Evolutionary conservation across 2,888 invertebrate species (phyloP).

Genomic region (Parnassius apollo): DNA sequence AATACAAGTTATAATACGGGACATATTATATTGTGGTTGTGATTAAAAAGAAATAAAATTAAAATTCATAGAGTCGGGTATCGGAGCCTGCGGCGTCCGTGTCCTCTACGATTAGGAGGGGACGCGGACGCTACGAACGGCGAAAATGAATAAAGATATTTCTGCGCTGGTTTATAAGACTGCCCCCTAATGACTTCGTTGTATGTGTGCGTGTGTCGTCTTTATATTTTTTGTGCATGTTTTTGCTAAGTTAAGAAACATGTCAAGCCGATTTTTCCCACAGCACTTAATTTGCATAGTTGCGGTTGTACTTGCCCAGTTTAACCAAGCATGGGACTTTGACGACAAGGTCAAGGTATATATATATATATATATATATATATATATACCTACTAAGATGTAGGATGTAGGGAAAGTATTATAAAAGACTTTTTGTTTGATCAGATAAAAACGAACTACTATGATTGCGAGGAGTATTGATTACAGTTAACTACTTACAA

Average conservation of each 20-base stretch:
- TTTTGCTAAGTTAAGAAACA: conserved; percentile 7
- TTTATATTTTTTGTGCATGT: conserved; percentile 9
- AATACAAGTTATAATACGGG: too few species aligned
- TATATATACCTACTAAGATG: too few species aligned
- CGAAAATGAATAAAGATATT: conserved; percentile 47
- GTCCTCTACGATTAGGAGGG: conserved; percentile 23
- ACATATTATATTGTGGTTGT: not conserved
- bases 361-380: not conserved
- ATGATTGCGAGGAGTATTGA: too few species aligned
- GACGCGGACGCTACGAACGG: conserved; percentile 41
- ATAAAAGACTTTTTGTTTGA: too few species aligned
- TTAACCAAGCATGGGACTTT: not conserved
- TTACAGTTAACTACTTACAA: too few species aligned
- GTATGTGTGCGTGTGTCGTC: conserved; percentile 33
- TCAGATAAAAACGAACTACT: too few species aligned
- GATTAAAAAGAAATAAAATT: conserved; percentile 17
- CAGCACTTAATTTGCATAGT: conserved; percentile 21
- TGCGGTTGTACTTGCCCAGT: not conserved
- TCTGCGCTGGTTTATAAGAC: conserved; percentile 41
- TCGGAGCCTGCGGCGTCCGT: conserved; percentile 10
- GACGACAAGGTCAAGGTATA: not conserved
- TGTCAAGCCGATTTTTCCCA: conserved; percentile 13
- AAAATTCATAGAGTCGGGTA: conserved; percentile 43
- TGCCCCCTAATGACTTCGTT: conserved; percentile 37
- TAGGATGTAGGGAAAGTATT: too few species aligned